Evolutionary conservation across 2,797 vertebrate species (phyloP), one percentile per base, ranked within the genome.

Genomic region (Macrochelys suwanniensis): DNA sequence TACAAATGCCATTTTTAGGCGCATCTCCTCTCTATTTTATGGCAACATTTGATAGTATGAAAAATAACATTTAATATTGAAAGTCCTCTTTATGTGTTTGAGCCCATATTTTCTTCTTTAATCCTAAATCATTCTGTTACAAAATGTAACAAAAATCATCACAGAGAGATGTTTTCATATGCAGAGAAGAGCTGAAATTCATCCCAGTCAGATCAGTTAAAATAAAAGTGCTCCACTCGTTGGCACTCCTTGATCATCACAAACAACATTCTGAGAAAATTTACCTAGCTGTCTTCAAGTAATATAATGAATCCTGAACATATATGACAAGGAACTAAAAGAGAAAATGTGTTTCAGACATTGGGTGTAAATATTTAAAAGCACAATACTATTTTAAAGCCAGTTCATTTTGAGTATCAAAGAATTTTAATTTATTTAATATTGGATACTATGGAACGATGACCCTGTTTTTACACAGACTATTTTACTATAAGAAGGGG

Each of bases 151-250:
- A 2, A 82, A 90, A 96, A 95, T 89, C 81, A 91, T 86, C 93
- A 94, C 85, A 93, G 13, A 7, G 90, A 93, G 85, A 84, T 95
- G 85, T 37, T 85, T 87, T 96, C 91, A 87, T 96, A 87, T 88
- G 94, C 91, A 94, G 88, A 95, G 89, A 94, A 92, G 86, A 95
- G 77, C 93, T 94, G 92, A 89, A 96, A 97, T 59, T 96, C 92
- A 92, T 96, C 94, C 84, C 81, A 95, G 90, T 92, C 89, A 94
- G 93, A 97, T 97, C 96, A 97, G 97, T 97, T 97, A 97, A 96
- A 97, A 95, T 96, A 94, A 96, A 93, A 95, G 94, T 88, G 92
- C 90, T 59, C 92, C 91, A 51, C 94, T 96, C 54, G 0, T 80
- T 97, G 97, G 54, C 94, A 94, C 86, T 93, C 95, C 95, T 97